These are phyloP conservation scores for Amphiprion ocellaris DNA, from an alignment of 2,113 vertebrate genomes.

Conservation along the genomic window DNA sequence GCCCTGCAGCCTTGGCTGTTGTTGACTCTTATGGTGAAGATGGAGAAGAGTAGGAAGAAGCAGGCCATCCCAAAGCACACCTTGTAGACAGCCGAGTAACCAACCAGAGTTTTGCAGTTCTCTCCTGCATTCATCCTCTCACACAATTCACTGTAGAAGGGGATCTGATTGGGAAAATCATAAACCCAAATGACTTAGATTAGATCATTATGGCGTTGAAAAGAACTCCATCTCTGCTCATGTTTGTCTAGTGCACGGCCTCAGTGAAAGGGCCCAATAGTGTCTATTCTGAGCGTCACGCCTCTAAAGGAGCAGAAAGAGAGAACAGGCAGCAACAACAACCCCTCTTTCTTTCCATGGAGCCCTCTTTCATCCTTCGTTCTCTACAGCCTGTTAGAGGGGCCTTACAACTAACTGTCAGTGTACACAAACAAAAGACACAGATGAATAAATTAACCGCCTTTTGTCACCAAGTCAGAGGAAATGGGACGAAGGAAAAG, in stretches of 20 bases:
- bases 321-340: constrained; percentile 73
- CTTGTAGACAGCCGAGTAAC: constrained; percentile 95
- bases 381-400: constrained; percentile 71
- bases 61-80: constrained; percentile 98
- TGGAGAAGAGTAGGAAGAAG: constrained; percentile 93
- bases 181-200: constrained; percentile 47
- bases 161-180: constrained; percentile 84
- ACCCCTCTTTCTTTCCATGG: constrained; percentile 59
- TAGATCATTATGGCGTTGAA: constrained; percentile 39
- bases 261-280: constrained; percentile 62
- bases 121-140: constrained; percentile 89
- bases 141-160: constrained; percentile 90
- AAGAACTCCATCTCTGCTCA: constrained; percentile 32
- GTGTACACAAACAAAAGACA: constrained; percentile 72
- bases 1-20: constrained; percentile 93
- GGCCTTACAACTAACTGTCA: constrained; percentile 76
- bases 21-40: constrained; percentile 90
- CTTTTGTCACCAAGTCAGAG: constrained; percentile 62
- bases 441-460: constrained; percentile 79
- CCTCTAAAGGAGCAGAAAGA: constrained; percentile 71
- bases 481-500: constrained; percentile 26
- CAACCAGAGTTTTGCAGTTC: constrained; percentile 91
- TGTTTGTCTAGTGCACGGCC: constrained; percentile 57
- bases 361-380: constrained; percentile 69
- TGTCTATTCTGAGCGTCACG: constrained; percentile 65